These are phyloP conservation scores for Oncorhynchus masou DNA, from an alignment of 2,113 vertebrate genomes.

Conservation along the genomic window DNA sequence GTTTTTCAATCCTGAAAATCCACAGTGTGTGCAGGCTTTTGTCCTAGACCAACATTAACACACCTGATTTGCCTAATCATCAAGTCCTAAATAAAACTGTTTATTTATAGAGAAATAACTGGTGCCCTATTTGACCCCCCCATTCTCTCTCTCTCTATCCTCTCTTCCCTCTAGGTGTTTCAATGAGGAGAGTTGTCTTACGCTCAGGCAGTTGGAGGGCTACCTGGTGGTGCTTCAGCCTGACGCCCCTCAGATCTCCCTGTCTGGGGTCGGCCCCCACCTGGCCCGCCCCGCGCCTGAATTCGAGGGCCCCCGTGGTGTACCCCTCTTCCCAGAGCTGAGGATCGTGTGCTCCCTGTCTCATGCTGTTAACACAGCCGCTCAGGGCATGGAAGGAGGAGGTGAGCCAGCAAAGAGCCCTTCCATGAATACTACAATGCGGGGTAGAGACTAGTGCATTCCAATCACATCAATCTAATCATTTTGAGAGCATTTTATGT, in stretches of 20 bases:
- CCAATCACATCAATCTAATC: too few relatives aligned
- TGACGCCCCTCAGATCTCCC: constrained; percentile 91
- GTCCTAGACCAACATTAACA: too few relatives aligned
- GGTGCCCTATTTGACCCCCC: background rate
- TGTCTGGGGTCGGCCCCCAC: constrained; percentile 87
- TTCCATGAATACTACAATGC: background rate
- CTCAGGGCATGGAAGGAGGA: constrained; percentile 80
- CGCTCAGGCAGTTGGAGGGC: constrained; percentile 90
- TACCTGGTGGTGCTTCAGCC: constrained; percentile 96
- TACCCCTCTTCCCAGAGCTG: constrained; percentile 90
- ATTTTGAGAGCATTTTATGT: too few relatives aligned
- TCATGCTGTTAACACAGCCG: constrained; percentile 80
- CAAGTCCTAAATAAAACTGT: too few relatives aligned
- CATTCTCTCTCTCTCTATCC: background rate
- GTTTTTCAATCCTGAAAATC: too few relatives aligned
- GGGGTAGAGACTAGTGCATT: too few relatives aligned
- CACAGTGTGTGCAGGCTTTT: too few relatives aligned
- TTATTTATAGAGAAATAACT: too few relatives aligned
- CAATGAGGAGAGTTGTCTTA: constrained; percentile 94
- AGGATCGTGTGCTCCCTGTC: constrained; percentile 93
- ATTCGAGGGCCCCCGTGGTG: constrained; percentile 83
- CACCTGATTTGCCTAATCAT: too few relatives aligned
- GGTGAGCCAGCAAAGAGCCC: constrained; percentile 52
- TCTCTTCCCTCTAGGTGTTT: constrained; percentile 80
- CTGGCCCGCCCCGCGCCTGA: constrained; percentile 87